phyloP scores from a whole-genome alignment of 1,140 invertebrate genomes.

The Drosophila quadrilineata region DNA sequence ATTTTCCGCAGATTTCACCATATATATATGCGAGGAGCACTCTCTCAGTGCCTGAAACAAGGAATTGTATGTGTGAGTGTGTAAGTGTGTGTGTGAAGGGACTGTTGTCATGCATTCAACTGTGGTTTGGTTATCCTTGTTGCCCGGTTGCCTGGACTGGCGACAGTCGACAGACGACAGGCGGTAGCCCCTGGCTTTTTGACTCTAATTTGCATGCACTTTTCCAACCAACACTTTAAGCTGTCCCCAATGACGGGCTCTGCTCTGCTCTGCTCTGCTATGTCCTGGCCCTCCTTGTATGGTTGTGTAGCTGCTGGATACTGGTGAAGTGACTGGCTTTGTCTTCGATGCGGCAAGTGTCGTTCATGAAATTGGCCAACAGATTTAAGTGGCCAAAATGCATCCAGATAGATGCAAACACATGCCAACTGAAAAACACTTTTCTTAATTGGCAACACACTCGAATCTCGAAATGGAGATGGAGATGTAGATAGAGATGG shows the following conservation, averaged over 20 bases:
- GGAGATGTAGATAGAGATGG: neutral
- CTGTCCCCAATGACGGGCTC: conserved; percentile 34
- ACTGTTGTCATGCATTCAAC: conserved; percentile 22
- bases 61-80: too few species aligned
- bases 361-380: conserved; percentile 25
- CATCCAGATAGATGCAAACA: neutral
- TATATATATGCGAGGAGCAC: conserved; percentile 36
- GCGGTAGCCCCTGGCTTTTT: conserved; percentile 7
- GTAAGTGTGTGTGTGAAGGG: too few species aligned
- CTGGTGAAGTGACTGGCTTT: conserved; percentile 37
- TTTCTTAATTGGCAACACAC: conserved; percentile 24
- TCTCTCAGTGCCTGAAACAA: too few species aligned
- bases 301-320: conserved; percentile 2
- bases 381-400: conserved; percentile 25
- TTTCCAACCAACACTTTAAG: conserved; percentile 20
- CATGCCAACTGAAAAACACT: conserved; percentile 14
- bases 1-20: conserved; percentile 69
- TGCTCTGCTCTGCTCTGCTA: neutral
- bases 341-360: conserved; percentile 56
- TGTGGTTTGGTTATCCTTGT: conserved; percentile 52
- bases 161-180: too few species aligned
- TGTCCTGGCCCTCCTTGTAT: neutral
- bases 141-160: conserved; percentile 24
- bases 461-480: neutral
- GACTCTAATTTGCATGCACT: conserved; percentile 59